Evolutionary conservation across 1,140 invertebrate genomes (phyloP), one percentile per base, ranked within the genome.

Genomic region (Frieseomelitta varia): DNA sequence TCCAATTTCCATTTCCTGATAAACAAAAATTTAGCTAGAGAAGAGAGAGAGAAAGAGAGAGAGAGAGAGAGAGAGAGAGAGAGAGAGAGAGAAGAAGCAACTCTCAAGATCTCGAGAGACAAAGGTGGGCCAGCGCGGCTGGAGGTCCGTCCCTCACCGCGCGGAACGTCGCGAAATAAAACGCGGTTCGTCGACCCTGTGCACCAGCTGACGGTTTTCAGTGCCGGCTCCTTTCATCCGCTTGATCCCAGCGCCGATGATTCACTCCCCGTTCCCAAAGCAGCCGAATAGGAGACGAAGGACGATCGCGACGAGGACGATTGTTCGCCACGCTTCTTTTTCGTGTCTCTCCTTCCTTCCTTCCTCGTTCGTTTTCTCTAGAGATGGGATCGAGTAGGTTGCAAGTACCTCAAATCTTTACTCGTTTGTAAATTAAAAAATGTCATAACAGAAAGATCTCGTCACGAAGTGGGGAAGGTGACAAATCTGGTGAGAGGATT

Each of bases 131-230:
- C 0, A 17, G 30, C 21, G 61, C 69, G 58, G 24, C 65, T n/a
- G 69, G 79, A 61, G 72, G 27, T n/a, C 11, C 27, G 17, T 47
- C 39, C 8, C 39, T 47, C 39, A 8, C 27, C 19, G 65, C 30
- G 27, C 30, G 65, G 30, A 61, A 21, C 65, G 72, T 77, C 73
- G 73, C 73, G 81, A 82, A 82, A 82, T 82, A 77, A 82, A 72
- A 84, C 55, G 47, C 21, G 53, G 84, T 81, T 85, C 84, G 84
- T 68, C 84, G 84, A 85, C 84, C 84, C 79, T 21, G 71, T 81
- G 79, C 71, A 81, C 84, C 84, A 85, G 79, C 84, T 85, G 84
- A 85, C 82, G 77, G 77, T 51, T 65, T 53, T 69, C 58, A 68
- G 51, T 58, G 76, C 27, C 63, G 79, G 79, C 55, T 81, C 72